Base-by-base conservation (phyloP, 2,113 vertebrate species). In the Microtus richardsoni region DNA sequence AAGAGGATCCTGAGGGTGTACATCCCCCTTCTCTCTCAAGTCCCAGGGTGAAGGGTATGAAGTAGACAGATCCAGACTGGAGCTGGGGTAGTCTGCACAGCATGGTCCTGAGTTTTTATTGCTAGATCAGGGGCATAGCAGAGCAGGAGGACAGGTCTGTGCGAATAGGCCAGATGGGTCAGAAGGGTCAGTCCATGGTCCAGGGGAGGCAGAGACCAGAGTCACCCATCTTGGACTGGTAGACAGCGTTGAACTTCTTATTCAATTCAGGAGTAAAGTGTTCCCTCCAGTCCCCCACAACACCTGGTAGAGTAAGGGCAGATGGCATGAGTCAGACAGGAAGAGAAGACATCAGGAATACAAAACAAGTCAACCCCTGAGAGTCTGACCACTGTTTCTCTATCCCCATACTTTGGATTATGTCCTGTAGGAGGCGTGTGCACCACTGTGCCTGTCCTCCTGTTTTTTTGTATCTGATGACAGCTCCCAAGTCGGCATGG, bases 231-330 rank as follows among this genome's bases (percentile, higher is more conserved):
- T 99, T 95, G 84, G 98, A 97, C 88, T 95, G 96, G 93, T 98
- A 99, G 80, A 98, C 66, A 0, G 93, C 95, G 17, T 99, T 97
- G 91, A 99, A 99, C 52, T 58, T 88, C 11, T 91, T n/a, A 1
- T 98, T 98, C 91, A 99, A 98, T 91, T 98, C 97, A 1, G 98
- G 83, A n/a, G 99, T 98, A 95, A 99, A 98, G 91, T 98, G 98
- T 91, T 97, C 98, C 41, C 91, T 98, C 99, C 99, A 99, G 96
- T 99, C 99, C 52, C 99, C 99, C 17, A 98, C 97, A 60, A 98
- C 96, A 36, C 99, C 99, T 99, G 73, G 0, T 82, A 33, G 52
- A 89, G 66, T 54, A 84, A 33, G 33, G 39, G 71, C 19, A 73
- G 54, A 84, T 2, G 3, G 39, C 3, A 9, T 17, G 49, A 58